phyloP scores from a whole-genome alignment of 2,113 vertebrate genomes.

The Notechis scutatus region DNA sequence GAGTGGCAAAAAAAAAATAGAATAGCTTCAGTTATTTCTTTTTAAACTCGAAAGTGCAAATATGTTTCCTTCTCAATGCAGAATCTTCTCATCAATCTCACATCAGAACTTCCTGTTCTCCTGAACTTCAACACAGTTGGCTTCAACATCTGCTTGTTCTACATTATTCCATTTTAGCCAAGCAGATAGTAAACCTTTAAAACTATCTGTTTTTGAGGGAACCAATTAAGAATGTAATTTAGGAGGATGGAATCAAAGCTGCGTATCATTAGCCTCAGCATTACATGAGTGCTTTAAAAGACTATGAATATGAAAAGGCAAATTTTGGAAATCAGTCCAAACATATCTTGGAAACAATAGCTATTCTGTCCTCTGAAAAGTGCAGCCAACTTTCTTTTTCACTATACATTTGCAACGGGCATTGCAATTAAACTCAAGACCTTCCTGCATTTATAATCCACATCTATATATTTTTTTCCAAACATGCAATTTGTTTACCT shows the following conservation, averaged over 20 bases:
- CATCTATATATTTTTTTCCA: not conserved
- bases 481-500: not conserved
- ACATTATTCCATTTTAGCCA: no score
- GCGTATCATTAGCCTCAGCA: not conserved
- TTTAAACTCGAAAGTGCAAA: not conserved
- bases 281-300: not conserved
- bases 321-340: not conserved
- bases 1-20: not conserved
- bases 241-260: not conserved
- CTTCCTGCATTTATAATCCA: rapidly evolving
- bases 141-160: not conserved
- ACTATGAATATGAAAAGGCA: not conserved
- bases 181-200: not conserved
- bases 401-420: not conserved
- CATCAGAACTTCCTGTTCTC: not conserved
- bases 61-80: not conserved
- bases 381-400: not conserved
- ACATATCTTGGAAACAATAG: not conserved
- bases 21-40: not conserved
- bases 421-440: not conserved
- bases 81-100: not conserved
- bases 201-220: no score
- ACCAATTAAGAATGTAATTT: not conserved
- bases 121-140: not conserved
- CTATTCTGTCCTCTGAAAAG: not conserved